Base-by-base conservation (phyloP, 2,888 invertebrate genomes). In the Busseola fusca region DNA sequence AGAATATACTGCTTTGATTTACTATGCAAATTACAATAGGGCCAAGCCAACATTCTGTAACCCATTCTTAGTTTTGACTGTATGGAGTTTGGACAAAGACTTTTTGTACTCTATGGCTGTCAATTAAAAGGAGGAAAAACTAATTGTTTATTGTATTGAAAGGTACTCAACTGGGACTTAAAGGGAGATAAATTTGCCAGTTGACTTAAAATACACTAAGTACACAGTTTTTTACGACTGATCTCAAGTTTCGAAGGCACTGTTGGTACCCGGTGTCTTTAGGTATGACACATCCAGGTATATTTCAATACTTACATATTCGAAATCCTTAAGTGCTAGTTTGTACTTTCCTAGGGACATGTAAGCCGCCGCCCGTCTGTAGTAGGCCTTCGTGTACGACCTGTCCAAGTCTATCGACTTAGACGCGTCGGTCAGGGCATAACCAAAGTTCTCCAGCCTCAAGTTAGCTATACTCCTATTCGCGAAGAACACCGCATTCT, bases 271-370 rank as follows among this genome's bases (percentile, higher is more conserved):
- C 21, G 21, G 48, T 37, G 50, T 12, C 18, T 50, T 34, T 34
- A 42, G 3, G 1, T 25, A 30, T 21, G 7, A 64, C 0, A 18
- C 21, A 18, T 34, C 0, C 56, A 67, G n/a, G 7, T 25, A 16
- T n/a, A 40, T 40, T 57, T 37, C 14, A 64, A 75, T 89, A 96
- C 97, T 96, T 96, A 99, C 99, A 93, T 98, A 97, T 97, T 99
- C 99, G 96, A 98, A 99, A 96, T 99, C 99, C 93, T 97, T 98
- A 82, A 99, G 96, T 16, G 99, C 99, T 94, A 98, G 96, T 96
- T 99, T 99, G 93, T 99, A 99, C 96, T 99, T 99, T 84, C 99
- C 99, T 89, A 99, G 94, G 40, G 99, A 98, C 99, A 99, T 99
- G 89, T 99, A 97, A 48, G 99, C 98, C 3, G 99, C 98, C 0